Conservation (phyloP, 2,888 invertebrate species). For the Diplazon laetatorius region DNA sequence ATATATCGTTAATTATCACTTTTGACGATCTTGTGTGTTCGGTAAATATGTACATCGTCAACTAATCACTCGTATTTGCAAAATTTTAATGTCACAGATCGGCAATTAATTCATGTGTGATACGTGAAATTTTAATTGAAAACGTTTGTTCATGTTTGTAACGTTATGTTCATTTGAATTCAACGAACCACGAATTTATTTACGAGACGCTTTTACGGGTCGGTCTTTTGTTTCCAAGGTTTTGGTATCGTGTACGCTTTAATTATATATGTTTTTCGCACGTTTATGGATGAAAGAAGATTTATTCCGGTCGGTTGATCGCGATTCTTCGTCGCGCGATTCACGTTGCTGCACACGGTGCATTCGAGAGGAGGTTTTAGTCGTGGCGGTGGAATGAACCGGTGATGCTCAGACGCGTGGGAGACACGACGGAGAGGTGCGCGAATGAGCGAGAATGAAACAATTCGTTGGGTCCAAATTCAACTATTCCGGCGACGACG, state of each 20-base stretch:
- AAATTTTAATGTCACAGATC: neutral
- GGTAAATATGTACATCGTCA: too few relatives aligned
- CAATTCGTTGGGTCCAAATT: neutral
- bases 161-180: neutral
- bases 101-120: neutral
- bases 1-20: too few relatives aligned
- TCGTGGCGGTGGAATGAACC: conserved; percentile 33
- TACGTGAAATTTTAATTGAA: neutral
- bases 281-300: conserved; percentile 34
- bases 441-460: conserved; percentile 21
- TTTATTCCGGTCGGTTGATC: conserved; percentile 49
- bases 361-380: neutral
- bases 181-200: conserved; percentile 5
- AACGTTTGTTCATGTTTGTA: neutral
- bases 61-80: neutral
- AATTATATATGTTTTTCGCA: conserved; percentile 12
- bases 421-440: conserved; percentile 9
- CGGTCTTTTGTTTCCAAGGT: conserved; percentile 7
- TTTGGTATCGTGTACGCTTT: conserved; percentile 10
- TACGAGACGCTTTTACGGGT: neutral
- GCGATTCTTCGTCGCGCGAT: conserved; percentile 20
- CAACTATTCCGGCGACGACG: conserved; percentile 5
- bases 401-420: conserved; percentile 30
- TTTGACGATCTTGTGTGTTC: too few relatives aligned
- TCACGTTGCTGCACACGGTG: neutral